These are phyloP conservation scores for Polydrusus pterygomalis DNA, from an alignment of 2,888 invertebrate genomes.

Conservation along the genomic window DNA sequence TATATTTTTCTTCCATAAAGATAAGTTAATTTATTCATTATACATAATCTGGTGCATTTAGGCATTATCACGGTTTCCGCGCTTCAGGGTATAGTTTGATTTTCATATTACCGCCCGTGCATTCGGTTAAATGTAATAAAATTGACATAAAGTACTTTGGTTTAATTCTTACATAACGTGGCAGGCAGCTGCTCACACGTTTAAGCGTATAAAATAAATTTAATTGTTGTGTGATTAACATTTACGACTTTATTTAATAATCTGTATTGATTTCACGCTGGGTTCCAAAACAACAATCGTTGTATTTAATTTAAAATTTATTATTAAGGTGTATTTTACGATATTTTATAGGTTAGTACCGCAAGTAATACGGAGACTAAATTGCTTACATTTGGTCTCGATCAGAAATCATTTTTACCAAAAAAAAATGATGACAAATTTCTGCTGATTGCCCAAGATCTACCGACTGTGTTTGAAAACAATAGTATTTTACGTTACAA, in stretches of 20 bases:
- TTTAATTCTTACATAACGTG: slow-evolving; percentile 21
- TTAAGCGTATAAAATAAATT: background rate
- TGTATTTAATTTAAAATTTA: background rate
- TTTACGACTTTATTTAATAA: slow-evolving; percentile 4
- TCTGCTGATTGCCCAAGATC: too few relatives aligned
- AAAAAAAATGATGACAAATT: too few relatives aligned
- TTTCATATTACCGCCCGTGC: slow-evolving; percentile 19
- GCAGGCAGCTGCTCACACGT: background rate
- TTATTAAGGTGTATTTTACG: background rate
- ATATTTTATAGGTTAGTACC: too few relatives aligned
- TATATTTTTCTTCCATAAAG: slow-evolving; percentile 21
- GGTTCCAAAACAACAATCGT: background rate
- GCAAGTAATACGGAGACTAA: too few relatives aligned
- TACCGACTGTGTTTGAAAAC: too few relatives aligned
- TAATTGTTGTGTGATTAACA: background rate
- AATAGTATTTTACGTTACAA: too few relatives aligned
- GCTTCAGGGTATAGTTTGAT: slow-evolving; percentile 12
- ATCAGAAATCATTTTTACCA: too few relatives aligned
- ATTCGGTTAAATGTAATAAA: slow-evolving; percentile 21
- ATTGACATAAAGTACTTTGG: slow-evolving; percentile 20
- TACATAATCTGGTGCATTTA: slow-evolving; percentile 25
- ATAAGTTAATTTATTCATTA: slow-evolving; percentile 33
- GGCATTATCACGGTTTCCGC: slow-evolving; percentile 25
- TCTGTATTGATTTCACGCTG: background rate
- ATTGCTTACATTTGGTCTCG: too few relatives aligned